A percentile compares a stretch with the other conserved stretches of the same genome.
Evolutionary conservation across 2,888 invertebrate genomes (phyloP).

Genomic region (Smittia aterrima): DNA sequence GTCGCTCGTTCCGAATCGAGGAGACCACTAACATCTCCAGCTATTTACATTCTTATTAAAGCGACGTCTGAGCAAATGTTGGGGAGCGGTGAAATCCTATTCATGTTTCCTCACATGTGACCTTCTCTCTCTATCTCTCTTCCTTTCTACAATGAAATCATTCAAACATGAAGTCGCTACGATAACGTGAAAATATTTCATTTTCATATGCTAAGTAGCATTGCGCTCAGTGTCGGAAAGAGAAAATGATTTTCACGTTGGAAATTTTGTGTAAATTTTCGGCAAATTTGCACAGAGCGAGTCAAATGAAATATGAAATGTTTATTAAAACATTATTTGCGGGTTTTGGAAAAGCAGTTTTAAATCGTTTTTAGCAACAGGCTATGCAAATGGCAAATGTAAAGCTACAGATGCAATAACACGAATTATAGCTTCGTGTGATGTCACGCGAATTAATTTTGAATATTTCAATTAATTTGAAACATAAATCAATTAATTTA

Average conservation of each 20-base stretch:
- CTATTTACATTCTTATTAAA: not conserved
- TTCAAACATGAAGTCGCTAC: slow-evolving; percentile 6
- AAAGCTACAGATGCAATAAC: too few species aligned
- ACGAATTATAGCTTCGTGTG: too few species aligned
- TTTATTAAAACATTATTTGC: not conserved
- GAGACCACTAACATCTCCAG: slow-evolving; percentile 7
- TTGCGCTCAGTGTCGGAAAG: not conserved
- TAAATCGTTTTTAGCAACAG: not conserved
- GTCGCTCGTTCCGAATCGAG: too few species aligned
- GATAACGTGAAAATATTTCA: not conserved
- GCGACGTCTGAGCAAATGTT: not conserved
- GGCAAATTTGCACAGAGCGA: not conserved
- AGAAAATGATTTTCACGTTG: not conserved
- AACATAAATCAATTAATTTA: too few species aligned
- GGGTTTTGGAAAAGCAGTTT: not conserved
- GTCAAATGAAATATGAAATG: not conserved
- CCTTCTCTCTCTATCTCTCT: not conserved
- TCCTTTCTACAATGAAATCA: slow-evolving; percentile 23
- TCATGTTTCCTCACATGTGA: slow-evolving; percentile 30
- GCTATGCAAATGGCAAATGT: not conserved
- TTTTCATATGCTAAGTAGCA: not conserved
- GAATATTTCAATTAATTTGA: too few species aligned
- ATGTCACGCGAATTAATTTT: too few species aligned
- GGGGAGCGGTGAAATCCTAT: not conserved
- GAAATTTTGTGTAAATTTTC: not conserved